phyloP scores from a whole-genome alignment of 2,888 invertebrate species.

The Melanotus villosus region DNA sequence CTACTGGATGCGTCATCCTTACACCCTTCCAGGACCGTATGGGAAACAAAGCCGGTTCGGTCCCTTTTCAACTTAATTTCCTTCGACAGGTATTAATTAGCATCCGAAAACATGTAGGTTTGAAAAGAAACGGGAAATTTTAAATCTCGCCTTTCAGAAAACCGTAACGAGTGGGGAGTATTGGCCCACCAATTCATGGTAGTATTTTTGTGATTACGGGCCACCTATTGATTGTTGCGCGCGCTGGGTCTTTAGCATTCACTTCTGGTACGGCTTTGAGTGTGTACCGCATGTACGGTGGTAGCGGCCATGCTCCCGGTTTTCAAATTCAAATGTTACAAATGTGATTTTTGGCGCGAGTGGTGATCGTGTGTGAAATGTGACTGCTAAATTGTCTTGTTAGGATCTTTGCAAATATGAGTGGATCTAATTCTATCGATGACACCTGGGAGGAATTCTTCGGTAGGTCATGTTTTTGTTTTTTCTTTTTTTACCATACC shows the following conservation, averaged over 20 bases:
- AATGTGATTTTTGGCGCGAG: slow-evolving; percentile 28
- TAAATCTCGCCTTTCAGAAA: too few species aligned
- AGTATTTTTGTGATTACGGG: slow-evolving; percentile 25
- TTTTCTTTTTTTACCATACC: background rate
- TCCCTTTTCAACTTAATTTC: too few species aligned
- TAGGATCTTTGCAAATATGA: slow-evolving; percentile 58
- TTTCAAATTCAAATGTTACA: slow-evolving; percentile 27
- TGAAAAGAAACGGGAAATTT: too few species aligned
- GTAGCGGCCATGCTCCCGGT: slow-evolving; percentile 22
- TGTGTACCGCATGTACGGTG: slow-evolving; percentile 17
- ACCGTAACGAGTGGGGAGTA: background rate
- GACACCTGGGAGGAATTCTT: slow-evolving; percentile 67
- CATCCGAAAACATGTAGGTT: too few species aligned
- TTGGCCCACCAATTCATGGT: background rate
- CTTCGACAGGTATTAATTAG: too few species aligned
- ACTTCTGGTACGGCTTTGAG: slow-evolving; percentile 36
- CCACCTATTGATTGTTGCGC: slow-evolving; percentile 42
- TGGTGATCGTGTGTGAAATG: slow-evolving; percentile 39
- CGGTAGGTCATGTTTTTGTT: slow-evolving; percentile 57
- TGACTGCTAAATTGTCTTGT: slow-evolving; percentile 37
- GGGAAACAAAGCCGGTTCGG: too few species aligned
- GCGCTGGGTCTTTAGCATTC: slow-evolving; percentile 47
- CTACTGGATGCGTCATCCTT: slow-evolving; percentile 36
- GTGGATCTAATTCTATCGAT: slow-evolving; percentile 60
- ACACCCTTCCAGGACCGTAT: slow-evolving; percentile 25